These are phyloP conservation scores for Penaeus chinensis DNA, from an alignment of 1,140 invertebrate species.

Conservation along the genomic window DNA sequence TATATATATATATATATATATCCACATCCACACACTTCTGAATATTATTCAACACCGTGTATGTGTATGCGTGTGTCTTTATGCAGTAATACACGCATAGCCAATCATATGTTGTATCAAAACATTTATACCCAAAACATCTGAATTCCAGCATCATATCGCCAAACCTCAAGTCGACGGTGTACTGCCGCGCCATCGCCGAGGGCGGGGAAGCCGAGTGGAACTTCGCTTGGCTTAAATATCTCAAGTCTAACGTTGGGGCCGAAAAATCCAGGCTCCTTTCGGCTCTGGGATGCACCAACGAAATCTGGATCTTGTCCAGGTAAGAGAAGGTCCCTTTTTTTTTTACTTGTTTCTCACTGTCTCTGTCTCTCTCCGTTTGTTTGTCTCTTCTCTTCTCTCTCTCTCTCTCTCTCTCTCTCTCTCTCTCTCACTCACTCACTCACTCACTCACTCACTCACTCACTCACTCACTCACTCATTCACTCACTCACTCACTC, in stretches of 20 bases:
- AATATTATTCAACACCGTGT: not conserved
- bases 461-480: too few species aligned
- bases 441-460: too few species aligned
- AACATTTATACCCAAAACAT: too few species aligned
- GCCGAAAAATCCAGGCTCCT: conserved; percentile 77
- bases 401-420: too few species aligned
- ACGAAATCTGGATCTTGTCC: conserved; percentile 69
- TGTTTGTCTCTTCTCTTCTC: too few species aligned
- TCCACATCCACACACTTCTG: too few species aligned
- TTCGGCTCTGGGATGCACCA: conserved; percentile 76
- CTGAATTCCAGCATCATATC: conserved; percentile 45
- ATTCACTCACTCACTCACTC: too few species aligned
- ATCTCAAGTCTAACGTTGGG: conserved; percentile 64
- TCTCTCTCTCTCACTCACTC: too few species aligned
- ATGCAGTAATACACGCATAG: not conserved
- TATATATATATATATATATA: too few species aligned
- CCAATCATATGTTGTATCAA: not conserved
- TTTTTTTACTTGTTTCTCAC: not conserved
- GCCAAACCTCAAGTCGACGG: conserved; percentile 69
- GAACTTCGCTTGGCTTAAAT: conserved; percentile 49
- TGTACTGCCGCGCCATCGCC: conserved; percentile 70
- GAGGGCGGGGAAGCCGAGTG: conserved; percentile 65
- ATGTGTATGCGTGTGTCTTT: not conserved
- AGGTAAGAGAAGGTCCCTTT: conserved; percentile 66
- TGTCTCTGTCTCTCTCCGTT: too few species aligned